Conservation (phyloP, 2,113 vertebrate species). For the Malurus elegans region DNA sequence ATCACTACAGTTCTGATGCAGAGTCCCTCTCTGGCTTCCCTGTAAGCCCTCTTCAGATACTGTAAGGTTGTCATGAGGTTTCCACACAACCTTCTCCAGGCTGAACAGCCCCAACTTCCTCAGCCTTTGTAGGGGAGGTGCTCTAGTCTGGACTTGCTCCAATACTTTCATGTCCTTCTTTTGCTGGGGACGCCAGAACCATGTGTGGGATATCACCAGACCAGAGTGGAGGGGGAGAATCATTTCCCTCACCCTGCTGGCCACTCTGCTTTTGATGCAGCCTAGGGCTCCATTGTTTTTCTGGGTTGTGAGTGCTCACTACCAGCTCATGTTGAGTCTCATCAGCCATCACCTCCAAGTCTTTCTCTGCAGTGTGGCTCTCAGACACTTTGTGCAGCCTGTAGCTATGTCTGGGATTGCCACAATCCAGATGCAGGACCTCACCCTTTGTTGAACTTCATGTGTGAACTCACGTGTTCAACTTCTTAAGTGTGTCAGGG, state of each 20-base stretch:
- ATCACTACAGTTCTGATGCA: not conserved
- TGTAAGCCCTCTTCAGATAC: rapidly evolving
- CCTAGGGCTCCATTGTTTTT: not conserved
- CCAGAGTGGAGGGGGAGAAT: not conserved
- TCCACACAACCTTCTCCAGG: not conserved
- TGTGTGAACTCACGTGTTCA: too few species aligned
- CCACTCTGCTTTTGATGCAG: not conserved
- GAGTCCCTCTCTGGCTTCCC: too few species aligned
- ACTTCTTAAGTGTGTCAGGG: not conserved
- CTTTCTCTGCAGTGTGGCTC: not conserved
- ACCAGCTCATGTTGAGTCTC: not conserved
- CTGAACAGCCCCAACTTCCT: not conserved
- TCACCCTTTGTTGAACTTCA: not conserved
- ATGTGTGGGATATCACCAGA: not conserved
- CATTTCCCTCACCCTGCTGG: not conserved
- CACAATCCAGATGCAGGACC: not conserved
- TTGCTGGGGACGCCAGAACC: rapidly evolving
- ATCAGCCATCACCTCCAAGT: not conserved
- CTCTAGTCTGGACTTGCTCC: not conserved
- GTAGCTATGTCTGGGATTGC: not conserved
- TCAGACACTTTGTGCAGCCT: rapidly evolving
- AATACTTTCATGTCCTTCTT: too few species aligned
- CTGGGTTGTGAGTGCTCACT: not conserved
- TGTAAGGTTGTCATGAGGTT: not conserved
- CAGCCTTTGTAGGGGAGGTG: rapidly evolving